phyloP scores from a whole-genome alignment of 2,888 invertebrate genomes.

The Plagodis pulveraria region DNA sequence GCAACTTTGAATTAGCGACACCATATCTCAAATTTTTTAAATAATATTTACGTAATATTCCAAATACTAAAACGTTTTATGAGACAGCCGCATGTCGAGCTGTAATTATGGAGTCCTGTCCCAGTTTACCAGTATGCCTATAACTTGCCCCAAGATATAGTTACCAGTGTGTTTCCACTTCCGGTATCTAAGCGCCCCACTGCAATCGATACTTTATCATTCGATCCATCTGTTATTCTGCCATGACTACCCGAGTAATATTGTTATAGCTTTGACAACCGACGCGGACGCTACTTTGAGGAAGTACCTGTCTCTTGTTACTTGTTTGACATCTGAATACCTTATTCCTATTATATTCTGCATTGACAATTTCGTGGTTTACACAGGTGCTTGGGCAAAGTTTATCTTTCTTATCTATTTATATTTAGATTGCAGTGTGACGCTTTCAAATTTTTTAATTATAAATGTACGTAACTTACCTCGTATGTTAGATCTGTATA shows the following conservation, averaged over 20 bases:
- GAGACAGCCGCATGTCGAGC: background rate
- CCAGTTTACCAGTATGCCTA: slow-evolving; percentile 15
- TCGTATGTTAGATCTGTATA: slow-evolving; percentile 18
- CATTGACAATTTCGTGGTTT: too few species aligned
- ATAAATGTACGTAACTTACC: slow-evolving; percentile 8
- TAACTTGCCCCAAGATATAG: slow-evolving; percentile 29
- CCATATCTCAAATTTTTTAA: background rate
- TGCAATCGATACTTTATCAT: slow-evolving; percentile 43
- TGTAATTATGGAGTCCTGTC: background rate
- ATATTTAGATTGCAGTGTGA: slow-evolving; percentile 10
- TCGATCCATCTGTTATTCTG: slow-evolving; percentile 18
- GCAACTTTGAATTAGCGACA: background rate
- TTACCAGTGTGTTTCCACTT: slow-evolving; percentile 33
- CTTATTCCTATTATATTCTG: too few species aligned
- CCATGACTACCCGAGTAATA: slow-evolving; percentile 8
- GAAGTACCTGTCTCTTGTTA: background rate
- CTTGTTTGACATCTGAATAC: too few species aligned
- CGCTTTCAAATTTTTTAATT: slow-evolving; percentile 15
- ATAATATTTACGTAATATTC: slow-evolving; percentile 6
- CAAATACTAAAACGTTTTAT: background rate
- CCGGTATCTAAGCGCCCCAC: slow-evolving; percentile 36
- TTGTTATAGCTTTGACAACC: slow-evolving; percentile 5
- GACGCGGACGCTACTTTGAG: too few species aligned
- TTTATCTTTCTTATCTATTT: background rate
- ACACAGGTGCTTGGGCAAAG: too few species aligned